Percentiles rank a stretch among this genome's conserved stretches.
phyloP scores from a whole-genome alignment of 35 echinoderm and acorn worm genomes.

The Eucidaris tribuloides region DNA sequence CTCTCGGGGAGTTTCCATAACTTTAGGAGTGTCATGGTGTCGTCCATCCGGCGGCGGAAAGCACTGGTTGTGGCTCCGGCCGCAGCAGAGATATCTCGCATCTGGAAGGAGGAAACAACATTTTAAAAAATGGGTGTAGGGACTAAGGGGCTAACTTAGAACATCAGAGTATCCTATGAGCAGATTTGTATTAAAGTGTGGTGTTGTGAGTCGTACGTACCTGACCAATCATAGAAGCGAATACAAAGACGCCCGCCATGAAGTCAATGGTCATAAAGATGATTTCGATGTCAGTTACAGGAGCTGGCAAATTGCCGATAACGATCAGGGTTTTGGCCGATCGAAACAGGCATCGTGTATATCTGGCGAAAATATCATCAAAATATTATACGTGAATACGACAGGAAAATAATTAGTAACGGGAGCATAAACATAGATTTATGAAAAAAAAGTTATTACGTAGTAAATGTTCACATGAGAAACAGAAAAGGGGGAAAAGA shows the following conservation, averaged over 20 bases:
- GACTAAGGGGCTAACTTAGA: too few relatives aligned
- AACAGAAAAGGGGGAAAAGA: too few relatives aligned
- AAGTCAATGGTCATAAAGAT: constrained; percentile 97
- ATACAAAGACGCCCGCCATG: constrained; percentile 92
- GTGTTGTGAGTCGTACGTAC: too few relatives aligned
- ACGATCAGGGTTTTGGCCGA: constrained; percentile 95
- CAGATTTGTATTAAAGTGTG: too few relatives aligned
- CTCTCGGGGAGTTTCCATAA: constrained; percentile 82
- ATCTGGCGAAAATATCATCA: constrained; percentile 92
- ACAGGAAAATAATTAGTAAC: too few relatives aligned
- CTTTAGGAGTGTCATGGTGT: constrained; percentile 80
- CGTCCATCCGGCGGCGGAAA: constrained; percentile 83
- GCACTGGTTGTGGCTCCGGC: constrained; percentile 62
- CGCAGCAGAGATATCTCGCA: constrained; percentile 89
- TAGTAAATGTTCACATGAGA: too few relatives aligned
- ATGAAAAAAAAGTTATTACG: too few relatives aligned
- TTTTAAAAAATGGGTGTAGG: too few relatives aligned
- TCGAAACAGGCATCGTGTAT: constrained; percentile 79
- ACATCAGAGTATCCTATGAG: too few relatives aligned
- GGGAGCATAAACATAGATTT: too few relatives aligned
- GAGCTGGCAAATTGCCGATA: constrained; percentile 83
- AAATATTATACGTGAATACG: too few relatives aligned
- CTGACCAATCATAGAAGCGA: constrained; percentile 99
- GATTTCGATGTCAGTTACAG: constrained; percentile 61
- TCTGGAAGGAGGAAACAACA: constrained; percentile 63